phyloP scores from a whole-genome alignment of 2,797 vertebrate species.

The Dromococcyx pavoninus region DNA sequence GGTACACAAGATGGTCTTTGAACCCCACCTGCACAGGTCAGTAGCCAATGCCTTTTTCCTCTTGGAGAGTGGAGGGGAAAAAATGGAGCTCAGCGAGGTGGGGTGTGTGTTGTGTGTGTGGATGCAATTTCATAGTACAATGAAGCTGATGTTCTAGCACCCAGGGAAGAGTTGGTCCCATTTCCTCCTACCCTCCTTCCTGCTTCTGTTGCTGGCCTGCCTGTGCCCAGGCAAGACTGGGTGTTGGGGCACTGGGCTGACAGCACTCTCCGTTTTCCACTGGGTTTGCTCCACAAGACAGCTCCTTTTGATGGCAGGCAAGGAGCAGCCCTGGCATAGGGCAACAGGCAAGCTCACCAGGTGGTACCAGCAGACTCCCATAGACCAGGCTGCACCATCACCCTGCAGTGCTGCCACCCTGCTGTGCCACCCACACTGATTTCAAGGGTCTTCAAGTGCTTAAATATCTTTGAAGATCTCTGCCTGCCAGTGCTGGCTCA shows the following conservation, averaged over 20 bases:
- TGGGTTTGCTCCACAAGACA: accelerated
- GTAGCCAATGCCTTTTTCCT: neutral
- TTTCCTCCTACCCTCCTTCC: accelerated
- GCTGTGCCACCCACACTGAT: neutral
- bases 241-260: neutral
- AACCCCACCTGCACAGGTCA: accelerated
- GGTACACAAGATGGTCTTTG: neutral
- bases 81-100: accelerated
- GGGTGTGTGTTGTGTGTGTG: neutral
- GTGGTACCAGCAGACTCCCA: neutral
- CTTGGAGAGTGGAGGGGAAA: neutral
- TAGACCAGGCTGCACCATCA: accelerated
- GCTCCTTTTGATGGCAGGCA: neutral
- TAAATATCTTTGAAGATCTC: neutral
- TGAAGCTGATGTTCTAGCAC: neutral
- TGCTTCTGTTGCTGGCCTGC: neutral
- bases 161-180: neutral
- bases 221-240: neutral
- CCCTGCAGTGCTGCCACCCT: neutral
- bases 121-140: neutral
- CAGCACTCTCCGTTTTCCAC: neutral
- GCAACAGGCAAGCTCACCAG: neutral
- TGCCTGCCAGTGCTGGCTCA: neutral
- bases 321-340: neutral
- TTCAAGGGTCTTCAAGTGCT: neutral